Conservation (phyloP, 1,140 invertebrate species). For the Zeugodacus cucurbitae region DNA sequence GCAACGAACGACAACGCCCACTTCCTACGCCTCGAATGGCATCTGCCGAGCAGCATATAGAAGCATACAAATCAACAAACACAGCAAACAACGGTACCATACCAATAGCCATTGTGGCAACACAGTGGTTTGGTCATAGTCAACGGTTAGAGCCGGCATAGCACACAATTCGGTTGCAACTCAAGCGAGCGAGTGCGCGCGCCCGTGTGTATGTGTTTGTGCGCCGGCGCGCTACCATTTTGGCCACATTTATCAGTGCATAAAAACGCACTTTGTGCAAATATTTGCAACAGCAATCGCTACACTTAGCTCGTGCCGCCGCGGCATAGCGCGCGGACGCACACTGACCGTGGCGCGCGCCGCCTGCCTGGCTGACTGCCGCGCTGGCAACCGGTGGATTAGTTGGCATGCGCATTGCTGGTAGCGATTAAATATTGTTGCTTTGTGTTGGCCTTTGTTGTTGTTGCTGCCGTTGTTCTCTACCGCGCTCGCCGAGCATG, state of each 20-base stretch:
- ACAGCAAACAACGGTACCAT: neutral
- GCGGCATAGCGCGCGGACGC: neutral
- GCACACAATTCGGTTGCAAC: neutral
- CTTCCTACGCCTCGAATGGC: conserved; percentile 4
- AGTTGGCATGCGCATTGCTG: neutral
- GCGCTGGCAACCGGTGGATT: neutral
- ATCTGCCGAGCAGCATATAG: neutral
- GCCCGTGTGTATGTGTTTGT: neutral
- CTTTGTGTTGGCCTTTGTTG: neutral
- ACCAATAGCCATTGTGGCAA: neutral
- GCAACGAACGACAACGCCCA: neutral
- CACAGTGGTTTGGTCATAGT: neutral
- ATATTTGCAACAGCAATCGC: neutral
- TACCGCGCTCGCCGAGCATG: neutral
- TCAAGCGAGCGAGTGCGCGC: neutral
- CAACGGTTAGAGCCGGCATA: neutral
- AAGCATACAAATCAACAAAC: neutral
- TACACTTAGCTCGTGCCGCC: neutral
- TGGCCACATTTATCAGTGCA: conserved; percentile 25
- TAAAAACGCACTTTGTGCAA: conserved; percentile 35
- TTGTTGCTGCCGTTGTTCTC: neutral
- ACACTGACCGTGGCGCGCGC: neutral
- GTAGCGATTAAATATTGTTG: neutral
- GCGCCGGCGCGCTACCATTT: conserved; percentile 17
- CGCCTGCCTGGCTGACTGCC: neutral